Conservation (phyloP, 2,797 vertebrate species). For the Urosaurus nigricauda region DNA sequence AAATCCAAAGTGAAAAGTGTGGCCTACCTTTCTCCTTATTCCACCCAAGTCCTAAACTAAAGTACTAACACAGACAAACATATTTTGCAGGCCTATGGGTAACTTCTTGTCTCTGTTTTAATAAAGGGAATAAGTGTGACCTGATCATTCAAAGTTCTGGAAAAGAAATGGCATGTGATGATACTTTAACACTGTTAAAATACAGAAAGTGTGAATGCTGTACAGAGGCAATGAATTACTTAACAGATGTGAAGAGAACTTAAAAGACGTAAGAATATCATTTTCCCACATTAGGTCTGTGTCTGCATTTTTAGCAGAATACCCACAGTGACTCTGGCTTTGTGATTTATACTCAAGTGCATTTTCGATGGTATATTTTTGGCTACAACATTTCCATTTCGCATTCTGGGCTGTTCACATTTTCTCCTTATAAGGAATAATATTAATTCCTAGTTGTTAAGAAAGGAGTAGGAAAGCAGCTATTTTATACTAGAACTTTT, state of each 20-base stretch:
- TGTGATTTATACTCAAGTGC: slow-evolving; percentile 39
- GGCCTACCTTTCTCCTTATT: background rate
- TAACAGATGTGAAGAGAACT: slow-evolving; percentile 24
- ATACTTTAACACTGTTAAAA: slow-evolving; percentile 20
- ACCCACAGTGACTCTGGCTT: slow-evolving; percentile 33
- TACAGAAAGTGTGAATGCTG: slow-evolving; percentile 13
- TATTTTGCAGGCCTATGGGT: background rate
- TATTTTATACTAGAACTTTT: slow-evolving; percentile 17
- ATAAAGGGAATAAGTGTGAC: background rate
- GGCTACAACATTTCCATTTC: background rate
- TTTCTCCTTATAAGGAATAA: slow-evolving; percentile 39
- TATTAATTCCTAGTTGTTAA: background rate
- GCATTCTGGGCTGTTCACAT: background rate
- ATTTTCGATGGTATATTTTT: slow-evolving; percentile 36
- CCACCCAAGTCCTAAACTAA: no score
- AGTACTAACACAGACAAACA: background rate
- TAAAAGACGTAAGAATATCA: slow-evolving; percentile 26
- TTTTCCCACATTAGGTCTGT: slow-evolving; percentile 34
- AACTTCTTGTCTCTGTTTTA: background rate
- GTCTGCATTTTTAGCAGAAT: slow-evolving; percentile 23
- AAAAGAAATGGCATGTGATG: background rate
- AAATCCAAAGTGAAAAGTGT: background rate
- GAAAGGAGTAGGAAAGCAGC: background rate
- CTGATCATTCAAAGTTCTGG: background rate
- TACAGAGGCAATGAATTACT: background rate